Base-by-base conservation (phyloP, 2,113 vertebrate species). In the Erythrocercus mccallii region DNA sequence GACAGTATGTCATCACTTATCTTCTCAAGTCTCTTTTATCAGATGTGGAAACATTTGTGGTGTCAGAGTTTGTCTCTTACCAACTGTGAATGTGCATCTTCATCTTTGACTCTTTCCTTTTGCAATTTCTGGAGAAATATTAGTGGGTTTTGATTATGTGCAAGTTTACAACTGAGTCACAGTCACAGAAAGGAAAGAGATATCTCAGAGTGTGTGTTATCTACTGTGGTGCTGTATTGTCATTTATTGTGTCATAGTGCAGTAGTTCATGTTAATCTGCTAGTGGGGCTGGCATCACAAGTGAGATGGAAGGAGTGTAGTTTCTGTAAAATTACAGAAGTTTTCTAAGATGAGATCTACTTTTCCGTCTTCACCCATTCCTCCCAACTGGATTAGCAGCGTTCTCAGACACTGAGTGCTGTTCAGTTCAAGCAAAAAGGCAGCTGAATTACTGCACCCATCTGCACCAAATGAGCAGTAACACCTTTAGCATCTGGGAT, bases 1-100 rank as follows among this genome's bases (percentile, higher is more conserved):
- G 99, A 99, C 91, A 98, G 99, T 99, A 98, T 94, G 99, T 98
- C 93, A 38, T 16, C 86, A 10, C 84, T 82, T 71, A 47, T 12
- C 65, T 69, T 73, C 40, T 73, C 58, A 61, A 65, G 62, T 74
- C 31, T 53, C 51, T 73, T 70, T 31, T 89, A 66, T 90, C 91
- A 86, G 86, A 76, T 50, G 45, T 60, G 45, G 72, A 78, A 74
- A 40, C 31, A 66, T 90, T 86, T 56, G 86, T 37, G 45, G 84
- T 95, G 71, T 93, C 82, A 68, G 73, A 80, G 73, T 69, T 80
- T 81, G 71, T 72, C 69, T 89, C 51, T 70, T 82, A 37, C 40
- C 25, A 70, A 50, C 56, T 4, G 7, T 65, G 60, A 81, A 93
- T 13, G 33, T 3, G 0, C 6, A 10, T 73, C 80, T 92, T 79